Base-by-base conservation (phyloP, 2,888 invertebrate genomes). In the Lasioglossum calceatum region DNA sequence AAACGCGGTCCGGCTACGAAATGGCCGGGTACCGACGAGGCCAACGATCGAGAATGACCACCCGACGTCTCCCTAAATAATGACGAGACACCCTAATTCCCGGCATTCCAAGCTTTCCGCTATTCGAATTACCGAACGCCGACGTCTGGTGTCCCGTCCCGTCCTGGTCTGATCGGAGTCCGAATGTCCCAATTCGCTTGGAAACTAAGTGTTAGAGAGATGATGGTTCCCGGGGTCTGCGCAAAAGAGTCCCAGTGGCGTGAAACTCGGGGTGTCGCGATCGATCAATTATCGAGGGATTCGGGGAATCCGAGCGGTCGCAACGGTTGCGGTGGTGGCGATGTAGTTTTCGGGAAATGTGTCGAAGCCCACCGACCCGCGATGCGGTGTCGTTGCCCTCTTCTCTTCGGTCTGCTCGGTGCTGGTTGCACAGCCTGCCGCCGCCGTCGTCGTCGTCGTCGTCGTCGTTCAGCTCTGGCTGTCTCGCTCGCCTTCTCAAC, bases 381-480 rank as follows among this genome's bases (percentile, higher is more conserved):
- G 86, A 85, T 82, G 81, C 92, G 91, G 92, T 94, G 95, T 95
- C 95, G 94, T 95, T 95, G 95, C 94, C 95, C 95, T 94, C 93
- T 93, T 92, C 93, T 93, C 93, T 92, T 93, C 92, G 89, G 88
- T 88, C 90, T 88, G 89, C 87, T 85, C 90, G 79, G 79, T 79
- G 81, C 74, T 80, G 82, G 82, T 81, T 88, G 86, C 84, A 87
- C 85, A 82, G 83, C 82, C 78, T 79, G 82, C 81, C 84, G 84
- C 88, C 91, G 88, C 84, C 90, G 87, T 77, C 89, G 88, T 81
- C 88, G 88, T 86, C 90, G 71, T 84, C 83, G 87, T 84, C 89
- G 88, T 86, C 90, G 90, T 89, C 90, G 88, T 91, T 90, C 88
- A 87, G 86, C 84, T 89, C 78, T 83, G 83, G 87, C 86, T 84